Evolutionary conservation across 2,113 vertebrate genomes (phyloP).

Genomic region (Paramormyrops kingsleyae): DNA sequence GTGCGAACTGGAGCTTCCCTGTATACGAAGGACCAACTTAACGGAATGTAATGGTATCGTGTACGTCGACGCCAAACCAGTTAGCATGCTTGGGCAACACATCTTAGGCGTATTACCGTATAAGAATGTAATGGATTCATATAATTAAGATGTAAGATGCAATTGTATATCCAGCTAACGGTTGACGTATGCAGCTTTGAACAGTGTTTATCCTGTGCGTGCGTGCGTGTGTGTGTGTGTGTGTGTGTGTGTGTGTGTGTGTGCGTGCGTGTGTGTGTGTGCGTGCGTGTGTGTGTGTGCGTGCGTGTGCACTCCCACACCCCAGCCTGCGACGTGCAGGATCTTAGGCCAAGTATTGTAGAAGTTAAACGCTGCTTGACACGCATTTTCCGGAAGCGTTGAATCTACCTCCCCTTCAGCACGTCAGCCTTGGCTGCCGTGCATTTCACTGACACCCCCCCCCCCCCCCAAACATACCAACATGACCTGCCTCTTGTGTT

Average conservation of each 20-base stretch:
- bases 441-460: neutral
- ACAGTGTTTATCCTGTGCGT: neutral
- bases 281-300: neutral
- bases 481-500: neutral
- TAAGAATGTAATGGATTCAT: neutral
- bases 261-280: neutral
- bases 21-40: neutral
- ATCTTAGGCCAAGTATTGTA: neutral
- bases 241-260: neutral
- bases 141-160: neutral
- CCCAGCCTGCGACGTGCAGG: neutral
- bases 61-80: neutral
- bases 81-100: neutral
- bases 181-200: neutral
- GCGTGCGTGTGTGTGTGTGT: neutral
- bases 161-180: neutral
- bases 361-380: conserved; percentile 6
- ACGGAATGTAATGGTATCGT: neutral
- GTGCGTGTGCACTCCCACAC: neutral
- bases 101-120: neutral
- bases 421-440: neutral
- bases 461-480: neutral
- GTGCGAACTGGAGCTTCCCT: neutral
- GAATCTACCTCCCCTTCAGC: conserved; percentile 21
- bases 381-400: neutral